phyloP scores from a whole-genome alignment of 2,113 vertebrate genomes.

The Tetrax tetrax region DNA sequence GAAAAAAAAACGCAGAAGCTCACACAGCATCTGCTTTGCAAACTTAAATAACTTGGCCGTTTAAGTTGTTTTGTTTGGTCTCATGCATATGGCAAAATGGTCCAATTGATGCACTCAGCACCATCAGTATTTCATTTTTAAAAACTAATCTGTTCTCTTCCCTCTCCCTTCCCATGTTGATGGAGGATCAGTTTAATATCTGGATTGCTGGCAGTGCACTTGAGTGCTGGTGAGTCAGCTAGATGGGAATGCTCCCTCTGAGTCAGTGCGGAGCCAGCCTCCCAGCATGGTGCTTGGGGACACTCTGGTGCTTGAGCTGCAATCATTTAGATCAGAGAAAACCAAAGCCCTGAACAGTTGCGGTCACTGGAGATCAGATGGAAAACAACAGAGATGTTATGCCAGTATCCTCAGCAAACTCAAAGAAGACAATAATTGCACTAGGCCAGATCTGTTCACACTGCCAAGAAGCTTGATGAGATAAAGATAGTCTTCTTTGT shows the following conservation, averaged over 20 bases:
- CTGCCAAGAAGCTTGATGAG: constrained; percentile 43
- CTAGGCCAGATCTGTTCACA: constrained; percentile 19
- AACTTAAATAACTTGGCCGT: constrained; percentile 63
- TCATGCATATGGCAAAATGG: constrained; percentile 58
- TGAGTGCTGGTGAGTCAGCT: constrained; percentile 62
- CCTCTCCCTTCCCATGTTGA: constrained; percentile 1
- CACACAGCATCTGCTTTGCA: constrained; percentile 60
- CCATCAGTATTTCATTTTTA: constrained; percentile 58
- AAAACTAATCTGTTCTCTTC: constrained; percentile 22
- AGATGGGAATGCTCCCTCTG: constrained; percentile 64
- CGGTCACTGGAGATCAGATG: constrained; percentile 63
- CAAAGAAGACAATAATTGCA: constrained; percentile 34
- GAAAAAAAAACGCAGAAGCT: constrained; percentile 51
- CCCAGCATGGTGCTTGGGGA: constrained; percentile 69
- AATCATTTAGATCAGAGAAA: constrained; percentile 69
- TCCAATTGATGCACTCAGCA: constrained; percentile 48
- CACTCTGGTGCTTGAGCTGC: constrained; percentile 63
- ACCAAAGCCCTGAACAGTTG: constrained; percentile 59
- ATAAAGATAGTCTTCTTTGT: constrained; percentile 50
- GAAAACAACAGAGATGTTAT: constrained; percentile 30
- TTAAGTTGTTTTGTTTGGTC: constrained; percentile 64
- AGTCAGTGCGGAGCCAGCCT: constrained; percentile 67
- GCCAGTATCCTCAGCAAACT: constrained; percentile 42
- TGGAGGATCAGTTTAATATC: constrained; percentile 58
- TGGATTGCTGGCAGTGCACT: constrained; percentile 60